A percentile compares a stretch with the other conserved stretches of the same genome.
Evolutionary conservation across 1,140 invertebrate species (phyloP).

Genomic region (Protaetia brevitarsis): DNA sequence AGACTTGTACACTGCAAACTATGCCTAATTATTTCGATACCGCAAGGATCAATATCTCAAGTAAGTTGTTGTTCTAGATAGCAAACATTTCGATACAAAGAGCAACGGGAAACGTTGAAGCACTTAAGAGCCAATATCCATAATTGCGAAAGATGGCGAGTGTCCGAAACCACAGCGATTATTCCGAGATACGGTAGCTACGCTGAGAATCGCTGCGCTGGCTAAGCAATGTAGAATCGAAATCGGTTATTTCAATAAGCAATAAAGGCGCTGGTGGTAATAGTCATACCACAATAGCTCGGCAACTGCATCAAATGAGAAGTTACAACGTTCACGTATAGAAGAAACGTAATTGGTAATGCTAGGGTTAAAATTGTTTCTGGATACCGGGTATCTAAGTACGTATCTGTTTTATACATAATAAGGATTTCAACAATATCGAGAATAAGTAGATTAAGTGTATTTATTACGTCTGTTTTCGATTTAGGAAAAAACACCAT

Average conservation of each 20-base stretch:
- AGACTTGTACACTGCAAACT: too few relatives aligned
- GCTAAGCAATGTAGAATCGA: background rate
- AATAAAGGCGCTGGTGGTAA: background rate
- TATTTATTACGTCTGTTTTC: too few relatives aligned
- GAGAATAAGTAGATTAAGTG: too few relatives aligned
- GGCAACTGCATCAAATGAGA: background rate
- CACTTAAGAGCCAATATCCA: background rate
- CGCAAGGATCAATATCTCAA: too few relatives aligned
- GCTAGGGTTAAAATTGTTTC: too few relatives aligned
- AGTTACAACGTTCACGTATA: background rate
- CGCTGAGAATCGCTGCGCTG: background rate
- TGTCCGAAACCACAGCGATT: background rate
- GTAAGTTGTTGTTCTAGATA: background rate
- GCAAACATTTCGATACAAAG: background rate
- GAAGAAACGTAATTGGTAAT: too few relatives aligned
- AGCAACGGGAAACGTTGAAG: background rate
- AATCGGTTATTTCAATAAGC: slow-evolving; percentile 4
- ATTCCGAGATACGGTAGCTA: background rate
- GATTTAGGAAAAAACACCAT: too few relatives aligned
- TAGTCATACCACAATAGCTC: background rate
- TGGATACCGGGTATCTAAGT: background rate
- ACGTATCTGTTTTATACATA: too few relatives aligned
- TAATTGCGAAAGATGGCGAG: background rate
- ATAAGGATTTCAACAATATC: too few relatives aligned
- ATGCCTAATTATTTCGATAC: too few relatives aligned